Base-by-base conservation (phyloP, 2,888 invertebrate species). In the Phyto melanocephala region DNA sequence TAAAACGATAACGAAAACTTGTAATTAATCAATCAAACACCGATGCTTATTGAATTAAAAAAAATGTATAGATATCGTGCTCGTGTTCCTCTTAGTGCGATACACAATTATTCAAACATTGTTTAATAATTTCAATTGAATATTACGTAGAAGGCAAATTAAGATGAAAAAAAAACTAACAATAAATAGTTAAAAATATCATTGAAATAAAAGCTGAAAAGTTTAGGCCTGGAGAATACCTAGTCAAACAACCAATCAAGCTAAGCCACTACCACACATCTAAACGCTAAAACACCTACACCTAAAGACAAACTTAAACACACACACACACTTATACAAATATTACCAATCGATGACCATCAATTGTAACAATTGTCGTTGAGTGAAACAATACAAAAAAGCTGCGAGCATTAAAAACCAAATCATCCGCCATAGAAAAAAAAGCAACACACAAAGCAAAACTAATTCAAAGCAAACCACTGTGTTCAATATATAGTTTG, bases 1-100 rank as follows among this genome's bases (percentile, higher is more conserved):
- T 67, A 67, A 80, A 84, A 81, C 24, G 75, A 75, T 75, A 75
- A 75, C 62, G 33, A 70, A 87, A 88, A 86, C 85, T 28, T 86
- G 86, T 88, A 89, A 88, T 89, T 88, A 89, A 89, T 89, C 89
- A 89, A 89, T 89, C 89, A 89, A 87, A 85, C 84, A 77, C 65
- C 65, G 65, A 70, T 80, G 68, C 68, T 75, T 78, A 75, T 47
- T 71, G 71, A 82, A 75, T 79, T 65, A 58, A 24, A 28, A 28
- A 28, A 28, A 28, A 28, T 5, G 4, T 28, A 28, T 5, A 28
- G 28, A 28, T 28, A 3, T 28, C 28, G 28, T 28, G 28, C 28
- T 28, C 28, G 28, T 28, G 28, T 28, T 28, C 28, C 4, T 28
- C 28, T 28, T 28, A 28, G 3, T 28, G 28, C 28, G 28, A 28